A percentile compares a stretch with the other conserved stretches of the same genome.
Conservation (phyloP, 2,888 invertebrate genomes). For the Quadriops clusia region DNA sequence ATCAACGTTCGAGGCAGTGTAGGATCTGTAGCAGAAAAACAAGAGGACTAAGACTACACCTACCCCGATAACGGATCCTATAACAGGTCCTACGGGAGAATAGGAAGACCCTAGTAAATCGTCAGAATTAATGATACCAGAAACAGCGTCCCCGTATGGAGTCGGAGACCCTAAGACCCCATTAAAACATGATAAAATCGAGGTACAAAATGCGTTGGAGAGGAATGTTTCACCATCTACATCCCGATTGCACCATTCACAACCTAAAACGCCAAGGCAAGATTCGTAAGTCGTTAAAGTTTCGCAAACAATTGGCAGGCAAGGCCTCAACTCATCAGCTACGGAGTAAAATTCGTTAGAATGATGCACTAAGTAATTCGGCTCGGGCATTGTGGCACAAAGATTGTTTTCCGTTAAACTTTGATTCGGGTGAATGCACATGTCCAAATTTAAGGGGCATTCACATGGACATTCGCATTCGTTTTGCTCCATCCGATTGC, state of each 20-base stretch:
- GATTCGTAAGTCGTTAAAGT: conserved; percentile 48
- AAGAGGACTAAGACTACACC: conserved; percentile 70
- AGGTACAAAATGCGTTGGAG: conserved; percentile 64
- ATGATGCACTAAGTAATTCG: conserved; percentile 17
- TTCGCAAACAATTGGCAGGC: conserved; percentile 59
- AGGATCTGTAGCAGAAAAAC: conserved; percentile 74
- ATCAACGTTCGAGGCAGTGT: conserved; percentile 38
- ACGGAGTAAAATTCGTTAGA: no score
- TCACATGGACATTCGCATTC: conserved; percentile 95
- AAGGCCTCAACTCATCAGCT: conserved; percentile 40
- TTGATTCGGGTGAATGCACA: conserved; percentile 26
- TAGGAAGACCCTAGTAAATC: conserved; percentile 41
- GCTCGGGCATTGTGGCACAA: conserved; percentile 26
- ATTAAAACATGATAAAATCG: conserved; percentile 72
- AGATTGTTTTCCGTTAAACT: conserved; percentile 26
- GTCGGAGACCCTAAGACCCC: conserved; percentile 73
- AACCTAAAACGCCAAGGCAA: conserved; percentile 64
- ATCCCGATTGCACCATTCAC: conserved; percentile 84
- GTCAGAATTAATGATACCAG: conserved; percentile 32
- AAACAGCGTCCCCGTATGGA: conserved; percentile 66
- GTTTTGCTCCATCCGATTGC: conserved; percentile 86
- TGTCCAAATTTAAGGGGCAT: conserved; percentile 45
- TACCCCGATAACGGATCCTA: conserved; percentile 73
- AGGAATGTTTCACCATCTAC: conserved; percentile 59
- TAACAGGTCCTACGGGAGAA: conserved; percentile 76